Percentiles rank a stretch among this genome's conserved stretches.
Evolutionary conservation across 2,888 invertebrate species (phyloP).

Genomic region (Gnatocerus cornutus): DNA sequence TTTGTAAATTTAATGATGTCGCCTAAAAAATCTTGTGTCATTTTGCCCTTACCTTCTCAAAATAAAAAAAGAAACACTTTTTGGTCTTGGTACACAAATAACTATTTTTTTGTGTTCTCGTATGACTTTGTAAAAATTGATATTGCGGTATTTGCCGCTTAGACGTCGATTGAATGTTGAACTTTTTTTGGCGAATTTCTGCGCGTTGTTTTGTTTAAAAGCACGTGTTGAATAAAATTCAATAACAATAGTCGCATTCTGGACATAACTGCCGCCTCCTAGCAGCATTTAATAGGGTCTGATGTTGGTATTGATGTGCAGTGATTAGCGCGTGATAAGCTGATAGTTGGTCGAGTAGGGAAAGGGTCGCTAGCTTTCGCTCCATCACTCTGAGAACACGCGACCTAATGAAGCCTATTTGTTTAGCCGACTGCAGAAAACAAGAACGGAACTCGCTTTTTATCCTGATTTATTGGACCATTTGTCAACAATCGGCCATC

Average conservation of each 20-base stretch:
- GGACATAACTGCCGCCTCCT: conserved; percentile 6
- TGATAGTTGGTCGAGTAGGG: conserved; percentile 49
- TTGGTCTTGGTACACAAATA: too few species aligned
- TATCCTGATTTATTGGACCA: conserved; percentile 39
- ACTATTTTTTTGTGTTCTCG: too few species aligned
- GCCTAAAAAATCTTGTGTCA: too few species aligned
- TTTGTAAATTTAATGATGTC: too few species aligned
- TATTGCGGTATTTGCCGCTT: too few species aligned
- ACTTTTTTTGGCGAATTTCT: too few species aligned
- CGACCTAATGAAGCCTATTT: conserved; percentile 51
- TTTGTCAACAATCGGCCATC: conserved; percentile 45
- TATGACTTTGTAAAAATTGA: too few species aligned
- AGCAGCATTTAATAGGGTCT: conserved; percentile 50
- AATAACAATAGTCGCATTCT: neutral
- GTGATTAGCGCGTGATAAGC: conserved; percentile 60
- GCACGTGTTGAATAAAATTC: conserved; percentile 9
- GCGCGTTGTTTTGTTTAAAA: too few species aligned
- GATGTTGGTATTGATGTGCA: conserved; percentile 59
- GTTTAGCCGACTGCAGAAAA: conserved; percentile 53
- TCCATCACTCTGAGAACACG: conserved; percentile 49
- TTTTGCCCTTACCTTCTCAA: too few species aligned
- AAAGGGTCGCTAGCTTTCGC: conserved; percentile 42
- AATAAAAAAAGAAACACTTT: too few species aligned
- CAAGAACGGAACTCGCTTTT: conserved; percentile 54
- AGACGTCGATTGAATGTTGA: too few species aligned